These are phyloP conservation scores for Musca domestica DNA, from an alignment of 1,140 invertebrate species.

Conservation along the genomic window DNA sequence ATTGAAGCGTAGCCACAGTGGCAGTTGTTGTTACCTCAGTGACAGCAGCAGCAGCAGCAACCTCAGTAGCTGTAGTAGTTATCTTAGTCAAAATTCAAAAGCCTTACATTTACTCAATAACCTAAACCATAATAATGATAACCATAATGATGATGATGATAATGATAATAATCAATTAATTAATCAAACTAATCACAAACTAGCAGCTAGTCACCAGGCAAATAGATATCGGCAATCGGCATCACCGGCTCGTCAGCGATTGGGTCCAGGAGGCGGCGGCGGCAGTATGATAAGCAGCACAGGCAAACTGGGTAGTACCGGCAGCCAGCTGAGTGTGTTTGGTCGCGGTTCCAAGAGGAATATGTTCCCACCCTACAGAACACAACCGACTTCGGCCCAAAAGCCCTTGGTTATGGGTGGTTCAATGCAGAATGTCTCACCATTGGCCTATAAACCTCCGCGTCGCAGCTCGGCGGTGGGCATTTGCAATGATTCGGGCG, in stretches of 20 bases:
- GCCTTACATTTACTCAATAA: not conserved
- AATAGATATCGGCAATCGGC: constrained; percentile 61
- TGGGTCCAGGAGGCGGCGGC: constrained; percentile 52
- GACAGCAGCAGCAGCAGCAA: not conserved
- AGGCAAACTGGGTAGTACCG: constrained; percentile 37
- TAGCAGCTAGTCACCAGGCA: constrained; percentile 57
- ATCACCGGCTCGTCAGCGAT: constrained; percentile 61
- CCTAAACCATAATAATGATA: too few relatives aligned
- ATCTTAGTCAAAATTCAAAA: constrained; percentile 16
- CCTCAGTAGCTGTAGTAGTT: constrained; percentile 3
- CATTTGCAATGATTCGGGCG: constrained; percentile 29
- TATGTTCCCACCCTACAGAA: constrained; percentile 44
- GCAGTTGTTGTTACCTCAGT: not conserved
- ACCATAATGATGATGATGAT: constrained; percentile 23
- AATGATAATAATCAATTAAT: constrained; percentile 31
- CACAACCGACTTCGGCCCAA: constrained; percentile 35
- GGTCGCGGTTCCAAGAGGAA: constrained; percentile 35
- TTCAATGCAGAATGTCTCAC: constrained; percentile 48
- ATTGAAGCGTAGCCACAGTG: too few relatives aligned
- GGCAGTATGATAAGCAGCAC: constrained; percentile 31
- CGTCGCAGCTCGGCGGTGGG: constrained; percentile 44
- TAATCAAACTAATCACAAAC: constrained; percentile 45
- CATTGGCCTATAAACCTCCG: constrained; percentile 35
- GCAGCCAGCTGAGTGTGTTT: constrained; percentile 25
- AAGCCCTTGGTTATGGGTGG: constrained; percentile 24